These are phyloP conservation scores for Notodonta dromedarius DNA, from an alignment of 2,888 invertebrate species.

Conservation along the genomic window DNA sequence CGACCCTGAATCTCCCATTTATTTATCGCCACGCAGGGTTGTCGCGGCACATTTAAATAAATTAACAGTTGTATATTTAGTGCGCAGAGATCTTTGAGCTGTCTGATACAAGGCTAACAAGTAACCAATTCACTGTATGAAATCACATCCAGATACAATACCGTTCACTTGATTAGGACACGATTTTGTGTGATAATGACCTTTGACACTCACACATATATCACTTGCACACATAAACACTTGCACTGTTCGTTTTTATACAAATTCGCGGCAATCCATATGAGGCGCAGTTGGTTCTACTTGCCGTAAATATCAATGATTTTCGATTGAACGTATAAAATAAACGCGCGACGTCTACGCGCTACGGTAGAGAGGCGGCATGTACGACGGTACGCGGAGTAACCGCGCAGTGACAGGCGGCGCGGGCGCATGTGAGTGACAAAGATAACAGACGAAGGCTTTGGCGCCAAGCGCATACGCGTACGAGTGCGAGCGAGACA, in stretches of 20 bases:
- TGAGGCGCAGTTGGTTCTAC: slow-evolving; percentile 2
- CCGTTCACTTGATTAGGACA: slow-evolving; percentile 71
- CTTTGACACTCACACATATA: slow-evolving; percentile 61
- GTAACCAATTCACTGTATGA: slow-evolving; percentile 57
- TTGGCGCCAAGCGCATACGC: slow-evolving; percentile 54
- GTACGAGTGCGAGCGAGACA: slow-evolving; percentile 61
- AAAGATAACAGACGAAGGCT: slow-evolving; percentile 71
- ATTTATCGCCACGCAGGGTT: slow-evolving; percentile 61
- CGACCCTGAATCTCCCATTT: slow-evolving; percentile 66
- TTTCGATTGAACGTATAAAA: slow-evolving; percentile 32
- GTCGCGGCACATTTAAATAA: slow-evolving; percentile 68
- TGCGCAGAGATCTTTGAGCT: slow-evolving; percentile 51
- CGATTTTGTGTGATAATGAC: slow-evolving; percentile 61
- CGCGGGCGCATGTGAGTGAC: slow-evolving; percentile 63
- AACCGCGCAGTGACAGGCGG: slow-evolving; percentile 69
- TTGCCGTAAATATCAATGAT: slow-evolving; percentile 22
- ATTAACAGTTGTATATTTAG: slow-evolving; percentile 62
- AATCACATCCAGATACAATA: slow-evolving; percentile 64
- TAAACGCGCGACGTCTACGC: slow-evolving; percentile 64
- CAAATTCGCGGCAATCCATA: slow-evolving; percentile 14
- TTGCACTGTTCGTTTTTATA: slow-evolving; percentile 25
- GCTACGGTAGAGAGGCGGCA: slow-evolving; percentile 66
- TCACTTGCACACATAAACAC: slow-evolving; percentile 42
- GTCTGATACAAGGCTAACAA: slow-evolving; percentile 72
- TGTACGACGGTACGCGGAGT: slow-evolving; percentile 58